Percentiles rank a stretch among this genome's conserved stretches.
These are phyloP conservation scores for Pogonomyrmex californicus DNA, from an alignment of 1,140 invertebrate genomes.

Conservation along the genomic window DNA sequence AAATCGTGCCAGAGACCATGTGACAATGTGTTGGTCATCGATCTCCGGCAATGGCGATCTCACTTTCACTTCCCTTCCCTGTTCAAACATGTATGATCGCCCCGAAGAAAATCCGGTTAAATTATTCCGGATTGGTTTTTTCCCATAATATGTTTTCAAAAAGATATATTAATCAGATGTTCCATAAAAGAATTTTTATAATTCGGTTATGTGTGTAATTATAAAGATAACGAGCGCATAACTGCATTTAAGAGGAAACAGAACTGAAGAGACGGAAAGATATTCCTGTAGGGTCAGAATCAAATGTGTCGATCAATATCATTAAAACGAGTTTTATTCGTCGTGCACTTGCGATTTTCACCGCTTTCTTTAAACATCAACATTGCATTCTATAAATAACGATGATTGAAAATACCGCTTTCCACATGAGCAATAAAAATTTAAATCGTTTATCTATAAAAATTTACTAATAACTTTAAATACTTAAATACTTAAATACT, in stretches of 20 bases:
- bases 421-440: neutral
- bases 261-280: neutral
- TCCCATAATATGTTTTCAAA: neutral
- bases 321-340: slow-evolving; percentile 76
- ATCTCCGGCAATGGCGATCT: slow-evolving; percentile 76
- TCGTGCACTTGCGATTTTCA: slow-evolving; percentile 74
- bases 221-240: neutral
- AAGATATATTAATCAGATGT: neutral
- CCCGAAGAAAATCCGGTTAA: neutral
- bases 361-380: slow-evolving; percentile 77
- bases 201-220: neutral
- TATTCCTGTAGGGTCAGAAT: slow-evolving; percentile 59
- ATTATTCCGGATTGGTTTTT: neutral
- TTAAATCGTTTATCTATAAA: neutral
- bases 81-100: neutral
- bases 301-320: slow-evolving; percentile 25
- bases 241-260: slow-evolving; percentile 40
- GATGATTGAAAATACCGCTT: slow-evolving; percentile 18
- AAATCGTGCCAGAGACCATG: slow-evolving; percentile 23
- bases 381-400: neutral
- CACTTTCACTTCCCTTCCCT: slow-evolving; percentile 81
- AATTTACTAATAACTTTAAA: slow-evolving; percentile 20
- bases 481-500: neutral
- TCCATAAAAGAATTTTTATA: neutral
- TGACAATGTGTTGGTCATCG: slow-evolving; percentile 72